Base-by-base conservation (phyloP, 2,797 vertebrate species). In the Apogon talboti region DNA sequence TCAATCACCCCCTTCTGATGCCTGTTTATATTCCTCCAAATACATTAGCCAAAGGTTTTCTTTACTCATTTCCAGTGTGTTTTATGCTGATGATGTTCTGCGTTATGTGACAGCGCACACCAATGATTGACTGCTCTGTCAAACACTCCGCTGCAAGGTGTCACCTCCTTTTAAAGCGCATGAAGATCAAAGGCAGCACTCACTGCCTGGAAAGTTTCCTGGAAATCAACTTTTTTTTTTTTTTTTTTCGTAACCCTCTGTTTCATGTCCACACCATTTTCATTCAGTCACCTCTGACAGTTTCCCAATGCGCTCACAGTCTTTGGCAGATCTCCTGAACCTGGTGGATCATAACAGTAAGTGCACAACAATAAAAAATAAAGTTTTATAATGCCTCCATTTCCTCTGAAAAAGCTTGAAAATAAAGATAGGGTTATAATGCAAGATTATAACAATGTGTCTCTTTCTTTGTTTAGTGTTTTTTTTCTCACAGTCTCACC, bases 1-100 rank as follows among this genome's bases (percentile, higher is more conserved):
- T 95, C 94, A 91, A 93, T 95, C 95, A 94, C 49, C 83, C 83
- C 83, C 84, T 87, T 92, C 90, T 41, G 50, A 70, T 64, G 60
- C 56, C 47, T 60, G 21, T 81, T 77, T 76, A 76, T 79, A 87
- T 83, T 87, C 79, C 85, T 90, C 83, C 87, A 57, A 90, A 89
- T 92, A 90, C 91, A 78, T 71, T 54, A 75, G 73, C 59, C 49
- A 11, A 53, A 14, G 59, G 21, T 76, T 73, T 79, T 83, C 64
- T 71, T 76, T 59, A 67, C 82, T 76, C 89, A 73, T 86, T 67
- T 60, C 51, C 42, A 18, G 49, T n/a, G 62, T 42, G 81, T 88
- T 92, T 73, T 66, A 90, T 90, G 89, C 92, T 79, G 89, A 72
- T 84, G 92, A 92, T 58, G 76, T 85, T 78, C 85, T 66, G 82